These are phyloP conservation scores for Eumerus sabulonum DNA, from an alignment of 2,888 invertebrate genomes.

Conservation along the genomic window DNA sequence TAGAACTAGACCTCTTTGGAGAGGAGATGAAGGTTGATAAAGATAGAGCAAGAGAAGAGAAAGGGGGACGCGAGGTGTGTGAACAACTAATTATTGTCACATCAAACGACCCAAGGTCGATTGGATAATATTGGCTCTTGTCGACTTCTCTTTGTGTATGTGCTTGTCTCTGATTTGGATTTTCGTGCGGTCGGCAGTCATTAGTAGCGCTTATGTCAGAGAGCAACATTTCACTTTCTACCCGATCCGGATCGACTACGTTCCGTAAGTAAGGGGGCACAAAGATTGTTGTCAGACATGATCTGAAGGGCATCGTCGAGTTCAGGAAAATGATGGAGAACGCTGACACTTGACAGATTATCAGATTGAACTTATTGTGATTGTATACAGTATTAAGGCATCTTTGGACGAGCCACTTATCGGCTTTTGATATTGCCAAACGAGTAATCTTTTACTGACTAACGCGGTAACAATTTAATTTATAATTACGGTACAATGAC, in stretches of 20 bases:
- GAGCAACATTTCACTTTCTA: constrained; percentile 58
- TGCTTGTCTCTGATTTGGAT: neutral
- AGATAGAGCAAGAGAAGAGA: too few relatives aligned
- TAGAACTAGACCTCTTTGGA: constrained; percentile 38
- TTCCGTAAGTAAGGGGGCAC: neutral
- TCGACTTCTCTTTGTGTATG: too few relatives aligned
- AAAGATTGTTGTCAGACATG: neutral
- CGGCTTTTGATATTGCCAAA: too few relatives aligned
- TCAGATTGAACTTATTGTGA: too few relatives aligned
- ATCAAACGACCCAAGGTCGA: constrained; percentile 56
- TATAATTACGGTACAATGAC: too few relatives aligned
- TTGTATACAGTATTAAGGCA: too few relatives aligned
- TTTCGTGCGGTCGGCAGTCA: constrained; percentile 29
- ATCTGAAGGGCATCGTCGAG: constrained; percentile 40
- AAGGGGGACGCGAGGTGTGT: neutral
- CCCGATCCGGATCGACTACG: constrained; percentile 18
- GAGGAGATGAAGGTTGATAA: neutral
- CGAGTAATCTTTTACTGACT: too few relatives aligned
- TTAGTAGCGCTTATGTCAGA: constrained; percentile 42
- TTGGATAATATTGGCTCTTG: constrained; percentile 33
- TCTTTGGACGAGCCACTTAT: too few relatives aligned
- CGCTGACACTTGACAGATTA: too few relatives aligned
- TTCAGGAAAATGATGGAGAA: too few relatives aligned
- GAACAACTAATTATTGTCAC: constrained; percentile 17
- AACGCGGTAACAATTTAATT: too few relatives aligned